Evolutionary conservation across 2,797 vertebrate species (phyloP), one percentile per base, ranked within the genome.

Genomic region (Chloroceryle inda): DNA sequence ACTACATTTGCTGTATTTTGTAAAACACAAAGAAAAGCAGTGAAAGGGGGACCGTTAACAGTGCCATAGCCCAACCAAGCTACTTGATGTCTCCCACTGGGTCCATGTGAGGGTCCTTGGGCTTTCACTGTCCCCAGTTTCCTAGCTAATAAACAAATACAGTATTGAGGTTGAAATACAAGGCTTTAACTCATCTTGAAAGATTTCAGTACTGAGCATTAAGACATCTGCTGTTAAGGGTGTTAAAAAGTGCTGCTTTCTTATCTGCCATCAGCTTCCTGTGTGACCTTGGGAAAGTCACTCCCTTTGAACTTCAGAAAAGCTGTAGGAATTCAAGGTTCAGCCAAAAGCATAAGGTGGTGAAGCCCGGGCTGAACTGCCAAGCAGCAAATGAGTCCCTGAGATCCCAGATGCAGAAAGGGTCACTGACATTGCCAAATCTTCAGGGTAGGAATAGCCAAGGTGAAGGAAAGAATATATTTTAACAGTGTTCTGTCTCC

Each of bases 301-400:
- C 10, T 86, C 29, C 13, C 81, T 94, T 23, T 90, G 75, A 85
- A 83, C 89, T 96, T 89, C 82, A 80, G 75, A 85, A 85, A 71
- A 88, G 44, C 68, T 71, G 71, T 1, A 67, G 72, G 81, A 92
- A 6, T 31, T 55, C 55, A 31, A 66, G 40, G 47, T 91, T 92
- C 68, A 77, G 44, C 22, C 14, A 23, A 50, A 63, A 88, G 37
- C 1, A 0, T 27, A 74, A 80, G 44, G 56, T 8, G 0, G 6
- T 6, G 11, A 80, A 80, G 49, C n/a, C 18, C 18, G 55, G 29
- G 45, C 44, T 85, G 80, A 94, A 37, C 53, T 6, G 4, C 31
- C 47, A 68, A 66, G 86, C 53, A 86, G 77, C 53, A 96, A 91
- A 89, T 66, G 74, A 92, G 55, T 86, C 92, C 81, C 93, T 62